Conservation (phyloP, 1,140 invertebrate species). For the Ericerus pela region DNA sequence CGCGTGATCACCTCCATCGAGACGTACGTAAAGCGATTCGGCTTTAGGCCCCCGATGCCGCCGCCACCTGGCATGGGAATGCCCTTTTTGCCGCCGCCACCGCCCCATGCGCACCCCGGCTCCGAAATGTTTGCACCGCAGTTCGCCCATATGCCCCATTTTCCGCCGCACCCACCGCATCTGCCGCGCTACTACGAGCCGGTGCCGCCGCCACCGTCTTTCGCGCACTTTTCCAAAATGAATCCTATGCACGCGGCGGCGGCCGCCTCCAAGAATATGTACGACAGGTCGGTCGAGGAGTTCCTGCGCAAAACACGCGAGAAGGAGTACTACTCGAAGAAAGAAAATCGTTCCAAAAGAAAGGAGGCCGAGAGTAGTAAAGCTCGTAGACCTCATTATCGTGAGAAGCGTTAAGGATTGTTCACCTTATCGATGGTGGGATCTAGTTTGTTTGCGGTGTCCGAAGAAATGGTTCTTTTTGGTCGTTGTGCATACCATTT, state of each 20-base stretch:
- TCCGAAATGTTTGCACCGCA: constrained; percentile 7
- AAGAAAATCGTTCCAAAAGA: neutral
- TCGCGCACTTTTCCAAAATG: neutral
- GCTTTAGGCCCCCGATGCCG: constrained; percentile 9
- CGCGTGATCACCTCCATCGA: neutral
- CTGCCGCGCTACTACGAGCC: constrained; percentile 16
- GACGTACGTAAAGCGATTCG: constrained; percentile 3
- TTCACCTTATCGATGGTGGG: too few species aligned
- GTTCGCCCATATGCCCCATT: constrained; percentile 12
- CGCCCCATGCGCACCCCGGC: constrained; percentile 1
- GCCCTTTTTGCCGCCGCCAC: constrained; percentile 15
- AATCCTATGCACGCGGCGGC: too few species aligned
- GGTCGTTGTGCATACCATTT: too few species aligned
- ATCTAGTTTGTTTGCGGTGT: too few species aligned
- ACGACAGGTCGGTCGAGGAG: neutral
- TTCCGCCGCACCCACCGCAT: constrained; percentile 3
- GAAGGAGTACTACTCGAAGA: neutral
- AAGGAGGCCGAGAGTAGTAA: neutral
- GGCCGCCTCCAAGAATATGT: neutral
- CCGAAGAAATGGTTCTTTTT: too few species aligned
- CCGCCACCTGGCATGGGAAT: too few species aligned
- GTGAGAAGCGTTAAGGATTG: neutral
- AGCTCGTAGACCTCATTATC: neutral
- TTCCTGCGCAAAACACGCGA: neutral
- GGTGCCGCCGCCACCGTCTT: neutral